Percentiles rank a stretch among this genome's conserved stretches.
phyloP scores from a whole-genome alignment of 2,888 invertebrate species.

The Epinotia bilunana region DNA sequence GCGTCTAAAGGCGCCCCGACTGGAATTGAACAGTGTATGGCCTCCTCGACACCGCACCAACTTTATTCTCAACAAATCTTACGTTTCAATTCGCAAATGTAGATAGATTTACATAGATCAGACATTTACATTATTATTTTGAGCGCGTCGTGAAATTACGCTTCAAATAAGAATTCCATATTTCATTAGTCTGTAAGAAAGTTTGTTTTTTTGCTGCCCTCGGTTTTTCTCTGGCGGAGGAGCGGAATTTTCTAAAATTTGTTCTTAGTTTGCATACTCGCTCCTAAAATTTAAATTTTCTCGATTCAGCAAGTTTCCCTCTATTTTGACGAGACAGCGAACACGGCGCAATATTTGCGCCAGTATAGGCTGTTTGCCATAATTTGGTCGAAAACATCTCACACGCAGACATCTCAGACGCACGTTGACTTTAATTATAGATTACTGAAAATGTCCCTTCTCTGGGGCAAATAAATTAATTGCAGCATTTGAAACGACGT shows the following conservation, averaged over 20 bases:
- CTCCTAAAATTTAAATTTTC: slow-evolving; percentile 45
- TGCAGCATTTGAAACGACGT: slow-evolving; percentile 51
- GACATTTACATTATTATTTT: slow-evolving; percentile 42
- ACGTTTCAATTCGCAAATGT: slow-evolving; percentile 7
- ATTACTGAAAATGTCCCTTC: slow-evolving; percentile 54
- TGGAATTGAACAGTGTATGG: slow-evolving; percentile 22
- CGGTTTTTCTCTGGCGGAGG: slow-evolving; percentile 38
- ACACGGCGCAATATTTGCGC: neutral
- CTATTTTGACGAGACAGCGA: slow-evolving; percentile 43
- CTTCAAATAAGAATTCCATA: slow-evolving; percentile 42
- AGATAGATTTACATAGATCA: slow-evolving; percentile 29
- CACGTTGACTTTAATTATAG: slow-evolving; percentile 49
- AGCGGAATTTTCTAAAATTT: slow-evolving; percentile 45
- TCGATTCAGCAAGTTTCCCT: slow-evolving; percentile 40
- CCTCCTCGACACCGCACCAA: neutral
- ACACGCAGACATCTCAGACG: slow-evolving; percentile 47
- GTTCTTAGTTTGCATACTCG: slow-evolving; percentile 45
- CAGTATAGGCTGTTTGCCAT: slow-evolving; percentile 26
- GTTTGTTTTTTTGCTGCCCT: slow-evolving; percentile 43
- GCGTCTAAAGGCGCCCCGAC: slow-evolving; percentile 35
- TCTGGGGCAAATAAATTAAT: slow-evolving; percentile 52
- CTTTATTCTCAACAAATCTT: slow-evolving; percentile 18
- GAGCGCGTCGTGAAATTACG: slow-evolving; percentile 40
- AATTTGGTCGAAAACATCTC: slow-evolving; percentile 24
- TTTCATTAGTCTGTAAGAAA: slow-evolving; percentile 44